Base-by-base conservation (phyloP, 2,888 invertebrate species). In the Pherbina coryleti region DNA sequence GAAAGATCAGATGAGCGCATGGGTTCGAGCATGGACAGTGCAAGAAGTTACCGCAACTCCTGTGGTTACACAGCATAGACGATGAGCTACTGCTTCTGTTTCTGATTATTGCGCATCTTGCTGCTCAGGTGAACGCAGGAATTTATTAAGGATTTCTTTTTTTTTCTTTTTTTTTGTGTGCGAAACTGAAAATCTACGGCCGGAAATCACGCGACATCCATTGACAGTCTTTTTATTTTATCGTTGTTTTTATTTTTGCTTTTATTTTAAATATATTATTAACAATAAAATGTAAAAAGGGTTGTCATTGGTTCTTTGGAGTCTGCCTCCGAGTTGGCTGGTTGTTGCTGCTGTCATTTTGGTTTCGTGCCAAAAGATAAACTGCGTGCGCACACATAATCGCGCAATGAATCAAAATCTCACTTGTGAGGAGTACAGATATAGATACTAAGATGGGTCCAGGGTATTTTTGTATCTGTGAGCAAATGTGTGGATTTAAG, bases 391-490 rank as follows among this genome's bases (percentile, higher is more conserved):
- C 82, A 78, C 83, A 83, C 83, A 83, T 82, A 83, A 83, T 83
- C 83, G 83, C 79, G 82, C 82, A 81, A 83, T 83, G 82, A 83
- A 83, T 83, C 83, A 83, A 83, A 83, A 83, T 81, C 82, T 81
- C 82, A 81, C 82, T 79, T 51, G 75, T 76, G 77, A 80, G 69
- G 75, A 55, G 75, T 67, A 31, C 55, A 19, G 55, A 55, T 22
- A 19, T 22, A 55, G 55, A 7, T 22, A 55, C 55, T 22, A 55
- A 7, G 19, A 55, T 22, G 22, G 14, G 19, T 9, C n/a, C 55
- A 55, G 55, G 19, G 1, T 22, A 55, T 19, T 17, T 22, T 14
- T 34, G 34, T 14, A 31, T 11, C 14, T 31, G 31, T 17, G 31
- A 31, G 55, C 70, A 17, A 53, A n/a, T 28, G 51, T 5, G 70